Evolutionary conservation across 2,113 vertebrate species (phyloP).

Genomic region (Erythrocercus mccallii): DNA sequence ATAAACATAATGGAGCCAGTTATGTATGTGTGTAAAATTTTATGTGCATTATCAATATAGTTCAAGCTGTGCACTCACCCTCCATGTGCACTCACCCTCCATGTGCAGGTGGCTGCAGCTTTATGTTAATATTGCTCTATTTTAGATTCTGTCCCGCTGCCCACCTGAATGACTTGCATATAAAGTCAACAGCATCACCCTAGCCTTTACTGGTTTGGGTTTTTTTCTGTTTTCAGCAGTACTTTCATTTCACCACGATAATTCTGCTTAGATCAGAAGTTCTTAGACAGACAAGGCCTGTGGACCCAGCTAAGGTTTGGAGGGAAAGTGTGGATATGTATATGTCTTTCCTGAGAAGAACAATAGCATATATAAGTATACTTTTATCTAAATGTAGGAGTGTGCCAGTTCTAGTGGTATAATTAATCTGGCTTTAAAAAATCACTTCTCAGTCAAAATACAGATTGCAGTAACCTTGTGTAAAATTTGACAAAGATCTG

Average conservation of each 20-base stretch:
- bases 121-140: background rate
- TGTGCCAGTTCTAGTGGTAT: background rate
- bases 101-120: background rate
- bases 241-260: background rate
- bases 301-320: background rate
- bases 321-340: background rate
- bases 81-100: background rate
- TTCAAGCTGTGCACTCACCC: background rate
- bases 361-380: background rate
- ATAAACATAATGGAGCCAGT: background rate
- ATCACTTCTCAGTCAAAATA: background rate
- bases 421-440: background rate
- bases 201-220: fast-evolving
- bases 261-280: background rate
- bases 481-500: background rate
- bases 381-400: background rate
- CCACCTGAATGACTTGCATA: background rate
- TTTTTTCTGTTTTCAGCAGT: background rate
- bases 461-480: background rate
- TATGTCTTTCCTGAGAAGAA: background rate
- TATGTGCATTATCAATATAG: background rate
- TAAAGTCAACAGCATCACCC: background rate
- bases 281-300: background rate
- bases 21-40: background rate
- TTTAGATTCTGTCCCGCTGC: background rate